Base-by-base conservation (phyloP, 2,113 vertebrate genomes). In the Eulemur macaco region DNA sequence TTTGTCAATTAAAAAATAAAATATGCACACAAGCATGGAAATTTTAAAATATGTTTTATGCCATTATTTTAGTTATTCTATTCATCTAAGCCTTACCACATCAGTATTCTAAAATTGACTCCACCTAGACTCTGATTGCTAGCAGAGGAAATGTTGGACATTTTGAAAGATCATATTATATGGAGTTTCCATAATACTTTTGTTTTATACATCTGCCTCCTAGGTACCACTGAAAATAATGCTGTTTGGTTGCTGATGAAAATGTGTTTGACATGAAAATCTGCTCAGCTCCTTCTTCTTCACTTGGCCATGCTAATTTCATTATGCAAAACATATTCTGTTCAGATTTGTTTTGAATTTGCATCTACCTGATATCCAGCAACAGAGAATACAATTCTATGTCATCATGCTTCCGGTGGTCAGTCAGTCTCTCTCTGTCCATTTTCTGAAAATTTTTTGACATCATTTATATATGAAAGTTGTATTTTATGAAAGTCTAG, bases 261-360 rank as follows among this genome's bases (percentile, higher is more conserved):
- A 63, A 80, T 91, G 25, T 73, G 54, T 2, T 39, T 85, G 21
- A 96, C 14, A 64, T 87, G 68, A 96, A 92, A 88, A 93, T 18
- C 20, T 8, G 73, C 66, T 87, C 21, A 80, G 13, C 42, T 94
- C 37, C 34, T 71, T 95, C 17, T 71, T 95, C 13, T 80, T 85
- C 50, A 71, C 34, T 69, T 91, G 88, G 29, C 39, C 50, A 89
- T 17, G 12, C 29, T 29, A 95, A 58, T 84, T 94, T 81, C 39
- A 50, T 82, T 86, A 86, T 74, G 45, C 17, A 56, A 80, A 96
- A 54, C 9, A 50, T 56, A 93, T 37, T 86, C 42, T 88, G 9
- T 63, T 95, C 23, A 64, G 9, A 92, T 96, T 93, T 93, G 47
- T 74, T 54, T 82, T 82, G 76, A 82, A 82, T 82, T 71, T 73